Conservation (phyloP, 2,113 vertebrate species). For the Acrocephalus kingi region DNA sequence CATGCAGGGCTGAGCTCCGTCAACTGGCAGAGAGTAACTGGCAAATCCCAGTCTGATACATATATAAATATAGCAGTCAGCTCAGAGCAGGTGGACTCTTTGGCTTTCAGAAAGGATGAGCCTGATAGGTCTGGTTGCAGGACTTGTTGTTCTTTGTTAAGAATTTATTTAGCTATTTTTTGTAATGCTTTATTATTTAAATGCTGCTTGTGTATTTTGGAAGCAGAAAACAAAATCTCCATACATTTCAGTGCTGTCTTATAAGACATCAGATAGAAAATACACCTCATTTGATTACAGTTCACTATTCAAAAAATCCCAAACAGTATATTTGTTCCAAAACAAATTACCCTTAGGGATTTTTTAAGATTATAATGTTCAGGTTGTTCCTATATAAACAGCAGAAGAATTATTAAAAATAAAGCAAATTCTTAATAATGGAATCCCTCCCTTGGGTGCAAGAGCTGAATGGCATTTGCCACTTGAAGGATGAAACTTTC, state of each 20-base stretch:
- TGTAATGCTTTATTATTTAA: background rate
- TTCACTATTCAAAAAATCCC: constrained; percentile 7
- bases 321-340: background rate
- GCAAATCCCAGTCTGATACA: constrained; percentile 17
- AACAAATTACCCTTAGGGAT: background rate
- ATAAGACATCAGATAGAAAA: background rate
- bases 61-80: constrained; percentile 39
- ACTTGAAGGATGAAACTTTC: background rate
- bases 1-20: background rate
- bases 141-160: background rate
- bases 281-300: background rate
- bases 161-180: constrained; percentile 5
- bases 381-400: constrained; percentile 15
- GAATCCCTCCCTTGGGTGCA: background rate
- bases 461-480: background rate
- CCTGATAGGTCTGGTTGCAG: background rate
- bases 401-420: constrained; percentile 41
- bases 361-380: constrained; percentile 25
- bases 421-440: constrained; percentile 28
- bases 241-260: background rate
- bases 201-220: background rate
- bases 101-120: background rate
- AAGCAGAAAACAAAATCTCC: background rate
- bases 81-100: constrained; percentile 41
- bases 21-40: constrained; percentile 7